Percentiles rank a stretch among this genome's conserved stretches.
phyloP scores from a whole-genome alignment of 2,888 invertebrate species.

The Coelogynopora nodosa region DNA sequence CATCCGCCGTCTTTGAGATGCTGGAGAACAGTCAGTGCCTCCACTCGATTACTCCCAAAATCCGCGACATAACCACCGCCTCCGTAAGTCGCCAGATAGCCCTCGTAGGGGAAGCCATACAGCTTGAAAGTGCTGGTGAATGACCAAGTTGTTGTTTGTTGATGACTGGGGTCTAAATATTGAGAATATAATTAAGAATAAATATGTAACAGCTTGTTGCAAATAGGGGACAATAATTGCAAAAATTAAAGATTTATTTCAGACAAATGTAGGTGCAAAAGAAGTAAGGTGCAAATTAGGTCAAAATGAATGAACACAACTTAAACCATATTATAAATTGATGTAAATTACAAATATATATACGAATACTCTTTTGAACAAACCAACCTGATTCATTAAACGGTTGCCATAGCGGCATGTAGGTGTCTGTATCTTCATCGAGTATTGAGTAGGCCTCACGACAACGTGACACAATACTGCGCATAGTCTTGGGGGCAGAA shows the following conservation, averaged over 20 bases:
- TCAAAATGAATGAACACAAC: too few relatives aligned
- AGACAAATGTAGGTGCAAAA: too few relatives aligned
- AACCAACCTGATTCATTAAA: constrained; percentile 10
- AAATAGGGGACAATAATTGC: too few relatives aligned
- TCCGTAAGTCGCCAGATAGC: constrained; percentile 45
- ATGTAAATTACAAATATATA: too few relatives aligned
- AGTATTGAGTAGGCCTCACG: constrained; percentile 33
- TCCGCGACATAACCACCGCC: constrained; percentile 50
- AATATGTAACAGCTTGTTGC: too few relatives aligned
- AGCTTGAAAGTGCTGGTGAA: constrained; percentile 43
- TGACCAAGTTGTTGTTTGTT: constrained; percentile 39
- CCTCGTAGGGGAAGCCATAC: constrained; percentile 44
- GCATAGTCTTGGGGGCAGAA: not conserved
- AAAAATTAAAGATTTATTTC: too few relatives aligned
- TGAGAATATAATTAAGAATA: too few relatives aligned
- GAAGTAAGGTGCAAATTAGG: too few relatives aligned
- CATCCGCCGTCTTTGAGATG: constrained; percentile 46
- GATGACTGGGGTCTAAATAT: constrained; percentile 17
- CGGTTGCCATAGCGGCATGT: constrained; percentile 30
- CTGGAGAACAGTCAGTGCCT: constrained; percentile 40
- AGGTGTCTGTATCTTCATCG: not conserved
- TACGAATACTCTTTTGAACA: too few relatives aligned
- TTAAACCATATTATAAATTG: too few relatives aligned
- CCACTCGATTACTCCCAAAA: constrained; percentile 44
- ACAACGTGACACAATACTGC: constrained; percentile 34